Evolutionary conservation across 2,113 vertebrate genomes (phyloP).

Genomic region (Ornithorhynchus anatinus): DNA sequence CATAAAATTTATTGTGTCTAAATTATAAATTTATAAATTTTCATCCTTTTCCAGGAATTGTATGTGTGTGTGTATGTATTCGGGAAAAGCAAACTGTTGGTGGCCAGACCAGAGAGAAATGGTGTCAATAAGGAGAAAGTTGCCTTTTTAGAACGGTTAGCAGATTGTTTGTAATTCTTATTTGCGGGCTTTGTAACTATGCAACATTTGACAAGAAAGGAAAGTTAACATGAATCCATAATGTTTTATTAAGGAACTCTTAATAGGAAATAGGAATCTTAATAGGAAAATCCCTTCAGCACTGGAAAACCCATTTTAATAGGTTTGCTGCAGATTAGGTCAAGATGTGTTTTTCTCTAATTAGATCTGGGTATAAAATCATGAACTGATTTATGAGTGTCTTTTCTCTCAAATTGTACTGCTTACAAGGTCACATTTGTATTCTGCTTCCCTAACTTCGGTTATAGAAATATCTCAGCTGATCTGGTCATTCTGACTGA

Average conservation of each 20-base stretch:
- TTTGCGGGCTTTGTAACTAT: background rate
- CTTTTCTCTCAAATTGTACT: accelerated
- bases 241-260: background rate
- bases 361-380: background rate
- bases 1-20: no score
- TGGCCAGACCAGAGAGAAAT: no score
- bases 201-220: accelerated
- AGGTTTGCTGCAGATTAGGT: background rate
- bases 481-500: background rate
- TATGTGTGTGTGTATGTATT: no score
- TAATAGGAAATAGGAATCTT: accelerated
- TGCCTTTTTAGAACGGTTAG: background rate
- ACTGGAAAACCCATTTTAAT: background rate
- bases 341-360: background rate
- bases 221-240: accelerated
- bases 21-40: no score
- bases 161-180: background rate
- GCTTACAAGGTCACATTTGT: background rate
- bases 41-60: no score
- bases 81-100: no score
- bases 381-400: background rate
- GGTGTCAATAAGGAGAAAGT: background rate
- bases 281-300: accelerated
- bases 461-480: background rate
- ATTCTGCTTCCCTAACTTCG: background rate